Evolutionary conservation across 92 coral and sea anemone species (phyloP).

Genomic region (Chrysogorgia sp.): DNA sequence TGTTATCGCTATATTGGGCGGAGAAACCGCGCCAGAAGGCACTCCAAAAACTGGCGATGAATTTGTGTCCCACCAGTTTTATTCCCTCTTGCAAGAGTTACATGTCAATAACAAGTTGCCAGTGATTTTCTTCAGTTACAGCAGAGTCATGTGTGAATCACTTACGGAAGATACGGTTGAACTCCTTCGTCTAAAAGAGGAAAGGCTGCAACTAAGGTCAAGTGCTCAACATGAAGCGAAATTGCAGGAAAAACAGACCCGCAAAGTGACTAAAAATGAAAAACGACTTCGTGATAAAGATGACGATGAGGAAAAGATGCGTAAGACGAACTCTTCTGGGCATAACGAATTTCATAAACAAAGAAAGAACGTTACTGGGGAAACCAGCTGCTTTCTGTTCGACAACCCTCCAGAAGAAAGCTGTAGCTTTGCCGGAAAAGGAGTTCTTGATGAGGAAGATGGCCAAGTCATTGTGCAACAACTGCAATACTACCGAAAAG

Average conservation of each 20-base stretch:
- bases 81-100: constrained; percentile 6
- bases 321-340: constrained; percentile 14
- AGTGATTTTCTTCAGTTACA: constrained; percentile 35
- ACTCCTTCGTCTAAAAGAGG: constrained; percentile 1
- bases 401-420: constrained; percentile 35
- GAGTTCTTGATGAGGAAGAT: constrained; percentile 37
- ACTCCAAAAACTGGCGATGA: not conserved
- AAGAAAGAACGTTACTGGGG: constrained; percentile 7
- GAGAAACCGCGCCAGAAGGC: not conserved
- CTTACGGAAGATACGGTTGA: not conserved
- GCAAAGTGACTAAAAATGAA: constrained; percentile 1
- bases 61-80: not conserved
- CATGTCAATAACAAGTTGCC: constrained; percentile 14
- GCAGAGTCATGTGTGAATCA: constrained; percentile 12
- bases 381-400: constrained; percentile 16
- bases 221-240: not conserved
- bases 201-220: not conserved
- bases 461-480: constrained; percentile 12
- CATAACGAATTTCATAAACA: not conserved
- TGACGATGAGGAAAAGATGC: constrained; percentile 4
- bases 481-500: not conserved
- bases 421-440: constrained; percentile 32
- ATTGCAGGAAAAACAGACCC: constrained; percentile 9
- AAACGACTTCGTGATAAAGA: constrained; percentile 7
- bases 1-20: constrained; percentile 22